Conservation (phyloP, 2,797 vertebrate genomes). For the Garrulus glandarius region DNA sequence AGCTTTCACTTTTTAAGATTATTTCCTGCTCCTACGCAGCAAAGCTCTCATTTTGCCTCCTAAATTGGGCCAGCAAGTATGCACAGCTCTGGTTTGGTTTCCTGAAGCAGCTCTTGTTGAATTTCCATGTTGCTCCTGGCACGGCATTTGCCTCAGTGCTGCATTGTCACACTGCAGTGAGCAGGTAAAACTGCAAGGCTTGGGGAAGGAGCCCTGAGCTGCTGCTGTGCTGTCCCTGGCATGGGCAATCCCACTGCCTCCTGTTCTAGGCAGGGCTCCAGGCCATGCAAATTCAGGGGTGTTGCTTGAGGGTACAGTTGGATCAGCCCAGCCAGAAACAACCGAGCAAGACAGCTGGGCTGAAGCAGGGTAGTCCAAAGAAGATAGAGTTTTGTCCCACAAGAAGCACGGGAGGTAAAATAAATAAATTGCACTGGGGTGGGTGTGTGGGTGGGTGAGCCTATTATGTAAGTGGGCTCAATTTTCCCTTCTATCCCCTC, state of each 20-base stretch:
- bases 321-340: neutral
- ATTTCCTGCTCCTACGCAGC: constrained; percentile 49
- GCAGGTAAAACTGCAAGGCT: neutral
- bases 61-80: constrained; percentile 1
- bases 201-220: neutral
- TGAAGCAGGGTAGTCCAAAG: neutral
- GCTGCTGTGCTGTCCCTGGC: rapidly evolving
- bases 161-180: rapidly evolving
- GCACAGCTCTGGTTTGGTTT: neutral
- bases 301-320: neutral
- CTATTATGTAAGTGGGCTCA: neutral
- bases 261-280: rapidly evolving
- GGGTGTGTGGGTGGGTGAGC: neutral
- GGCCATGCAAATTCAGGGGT: rapidly evolving
- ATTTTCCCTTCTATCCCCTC: neutral
- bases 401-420: neutral
- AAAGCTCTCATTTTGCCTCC: constrained; percentile 23
- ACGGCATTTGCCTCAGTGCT: neutral
- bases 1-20: constrained; percentile 33
- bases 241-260: rapidly evolving
- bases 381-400: neutral
- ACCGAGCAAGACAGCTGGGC: neutral
- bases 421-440: neutral
- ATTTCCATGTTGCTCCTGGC: neutral
- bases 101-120: neutral